A percentile compares a stretch with the other conserved stretches of the same genome.
phyloP scores from a whole-genome alignment of 23 tunicate species.

The Oikopleura dioica region DNA sequence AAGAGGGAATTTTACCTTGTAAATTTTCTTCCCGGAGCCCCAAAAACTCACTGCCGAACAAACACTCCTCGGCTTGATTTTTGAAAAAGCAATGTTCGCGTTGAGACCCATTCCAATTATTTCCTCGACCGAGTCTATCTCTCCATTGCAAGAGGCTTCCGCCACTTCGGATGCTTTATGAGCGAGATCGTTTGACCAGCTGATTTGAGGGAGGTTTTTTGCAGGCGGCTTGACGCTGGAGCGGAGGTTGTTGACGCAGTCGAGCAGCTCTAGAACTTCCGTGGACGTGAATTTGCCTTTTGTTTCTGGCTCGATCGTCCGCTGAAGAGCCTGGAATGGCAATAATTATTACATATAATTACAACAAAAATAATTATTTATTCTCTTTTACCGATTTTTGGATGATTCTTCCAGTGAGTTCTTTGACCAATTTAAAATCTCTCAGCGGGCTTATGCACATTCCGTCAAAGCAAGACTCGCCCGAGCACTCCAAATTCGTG shows the following conservation, averaged over 20 bases:
- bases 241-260: neutral
- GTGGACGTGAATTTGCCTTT: too few species aligned
- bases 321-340: too few species aligned
- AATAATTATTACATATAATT: too few species aligned
- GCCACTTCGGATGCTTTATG: neutral
- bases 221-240: neutral
- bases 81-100: slow-evolving; percentile 4
- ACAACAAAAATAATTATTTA: too few species aligned
- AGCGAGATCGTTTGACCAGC: neutral
- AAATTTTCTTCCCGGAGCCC: neutral
- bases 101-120: neutral
- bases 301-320: too few species aligned
- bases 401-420: too few species aligned
- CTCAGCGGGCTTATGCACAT: slow-evolving; percentile 5
- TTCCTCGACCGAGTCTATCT: neutral
- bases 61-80: neutral
- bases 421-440: too few species aligned
- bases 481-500: neutral
- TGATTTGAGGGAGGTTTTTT: neutral
- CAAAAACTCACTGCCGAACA: slow-evolving; percentile 3
- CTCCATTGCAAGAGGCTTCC: neutral
- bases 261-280: too few species aligned
- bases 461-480: neutral
- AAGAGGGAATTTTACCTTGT: too few species aligned
- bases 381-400: too few species aligned